Conservation (phyloP, 2,113 vertebrate genomes). For the rat (Rattus norvegicus) region DNA sequence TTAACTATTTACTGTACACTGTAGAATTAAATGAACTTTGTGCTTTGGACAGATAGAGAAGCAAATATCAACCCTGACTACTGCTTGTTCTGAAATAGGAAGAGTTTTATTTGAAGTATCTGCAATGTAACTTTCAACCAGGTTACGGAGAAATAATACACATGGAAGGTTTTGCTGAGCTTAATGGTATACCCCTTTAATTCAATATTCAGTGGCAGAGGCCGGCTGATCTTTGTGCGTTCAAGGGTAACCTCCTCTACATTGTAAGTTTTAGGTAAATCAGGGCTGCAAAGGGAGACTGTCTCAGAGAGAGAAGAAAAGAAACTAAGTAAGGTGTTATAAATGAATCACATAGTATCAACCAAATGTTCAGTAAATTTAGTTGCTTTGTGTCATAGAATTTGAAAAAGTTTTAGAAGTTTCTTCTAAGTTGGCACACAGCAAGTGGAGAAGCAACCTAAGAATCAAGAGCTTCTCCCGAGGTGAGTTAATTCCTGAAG, state of each 20-base stretch:
- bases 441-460: background rate
- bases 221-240: background rate
- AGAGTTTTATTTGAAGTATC: background rate
- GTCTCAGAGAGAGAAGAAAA: background rate
- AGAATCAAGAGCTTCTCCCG: background rate
- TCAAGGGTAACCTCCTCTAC: background rate
- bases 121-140: background rate
- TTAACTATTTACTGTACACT: background rate
- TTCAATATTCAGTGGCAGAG: background rate
- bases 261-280: too few species aligned
- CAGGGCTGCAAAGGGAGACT: background rate
- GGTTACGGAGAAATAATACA: background rate
- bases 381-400: background rate
- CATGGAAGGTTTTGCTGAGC: background rate
- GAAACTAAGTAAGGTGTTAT: background rate
- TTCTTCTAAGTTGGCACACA: background rate
- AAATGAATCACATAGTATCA: background rate
- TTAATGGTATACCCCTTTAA: background rate
- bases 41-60: background rate
- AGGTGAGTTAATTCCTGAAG: background rate
- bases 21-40: background rate
- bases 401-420: background rate
- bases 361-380: background rate
- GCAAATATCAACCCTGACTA: background rate
- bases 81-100: background rate